Percentiles rank a stretch among this genome's conserved stretches.
phyloP scores from a whole-genome alignment of 2,888 invertebrate genomes.

The Leptopterna dolabrata region DNA sequence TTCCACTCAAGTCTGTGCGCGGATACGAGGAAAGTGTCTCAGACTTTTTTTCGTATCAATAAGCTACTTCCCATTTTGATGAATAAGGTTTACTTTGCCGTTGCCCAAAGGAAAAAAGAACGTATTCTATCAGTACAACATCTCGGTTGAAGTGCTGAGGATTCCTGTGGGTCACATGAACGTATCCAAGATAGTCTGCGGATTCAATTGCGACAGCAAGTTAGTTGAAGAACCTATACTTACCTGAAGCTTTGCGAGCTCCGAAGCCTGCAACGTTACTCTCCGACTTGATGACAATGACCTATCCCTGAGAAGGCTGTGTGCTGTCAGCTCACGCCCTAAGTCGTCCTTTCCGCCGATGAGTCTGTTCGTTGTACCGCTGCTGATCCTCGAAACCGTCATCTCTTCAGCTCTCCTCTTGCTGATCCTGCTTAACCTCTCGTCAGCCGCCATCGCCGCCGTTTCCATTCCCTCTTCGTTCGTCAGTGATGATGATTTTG shows the following conservation, averaged over 20 bases:
- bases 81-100: too few relatives aligned
- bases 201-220: too few relatives aligned
- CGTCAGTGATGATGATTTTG: neutral
- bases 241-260: neutral
- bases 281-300: neutral
- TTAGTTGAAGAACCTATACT: too few relatives aligned
- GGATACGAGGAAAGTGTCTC: too few relatives aligned
- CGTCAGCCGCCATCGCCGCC: neutral
- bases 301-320: constrained; percentile 4
- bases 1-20: too few relatives aligned
- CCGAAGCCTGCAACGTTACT: neutral
- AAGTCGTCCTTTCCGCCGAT: neutral
- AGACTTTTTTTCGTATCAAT: too few relatives aligned
- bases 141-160: too few relatives aligned
- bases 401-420: neutral
- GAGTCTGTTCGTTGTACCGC: neutral
- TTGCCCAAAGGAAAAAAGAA: too few relatives aligned
- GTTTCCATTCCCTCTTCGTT: neutral
- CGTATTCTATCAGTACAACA: too few relatives aligned
- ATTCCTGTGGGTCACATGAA: too few relatives aligned
- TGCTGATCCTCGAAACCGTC: neutral
- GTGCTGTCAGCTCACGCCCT: neutral
- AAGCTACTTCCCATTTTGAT: too few relatives aligned
- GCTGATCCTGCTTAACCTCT: neutral
- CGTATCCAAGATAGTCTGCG: too few relatives aligned